Conservation (phyloP, 92 coral and sea anemone species). For the Actinostola sp. region DNA sequence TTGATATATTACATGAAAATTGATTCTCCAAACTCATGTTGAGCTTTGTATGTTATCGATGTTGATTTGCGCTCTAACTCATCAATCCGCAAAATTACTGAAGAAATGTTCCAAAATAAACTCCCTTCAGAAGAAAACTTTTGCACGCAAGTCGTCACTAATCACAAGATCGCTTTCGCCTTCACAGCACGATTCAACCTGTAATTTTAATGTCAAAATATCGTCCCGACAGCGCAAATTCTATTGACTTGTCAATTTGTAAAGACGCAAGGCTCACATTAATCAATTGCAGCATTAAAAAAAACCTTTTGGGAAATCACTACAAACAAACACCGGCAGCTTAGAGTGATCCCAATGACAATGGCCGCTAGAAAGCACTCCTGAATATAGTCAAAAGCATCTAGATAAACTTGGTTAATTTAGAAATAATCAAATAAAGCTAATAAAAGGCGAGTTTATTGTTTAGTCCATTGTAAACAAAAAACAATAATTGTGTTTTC, state of each 20-base stretch:
- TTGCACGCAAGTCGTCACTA: too few relatives aligned
- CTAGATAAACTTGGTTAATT: conserved; percentile 11
- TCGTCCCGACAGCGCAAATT: not conserved
- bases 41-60: too few relatives aligned
- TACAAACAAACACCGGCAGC: not conserved
- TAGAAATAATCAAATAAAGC: not conserved
- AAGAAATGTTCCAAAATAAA: too few relatives aligned
- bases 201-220: too few relatives aligned
- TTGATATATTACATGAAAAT: too few relatives aligned
- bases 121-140: too few relatives aligned
- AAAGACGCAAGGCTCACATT: conserved; percentile 1
- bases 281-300: conserved; percentile 22
- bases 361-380: not conserved
- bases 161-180: too few relatives aligned
- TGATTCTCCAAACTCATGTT: too few relatives aligned
- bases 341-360: conserved; percentile 12
- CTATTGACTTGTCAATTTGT: conserved; percentile 8
- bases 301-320: conserved; percentile 25
- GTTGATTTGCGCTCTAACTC: too few relatives aligned
- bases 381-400: not conserved
- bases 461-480: conserved; percentile 5
- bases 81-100: too few relatives aligned
- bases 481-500: conserved; percentile 1
- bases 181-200: too few relatives aligned
- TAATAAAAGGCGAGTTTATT: not conserved